phyloP scores from a whole-genome alignment of 2,888 invertebrate species.

The Lochmaea capreae region DNA sequence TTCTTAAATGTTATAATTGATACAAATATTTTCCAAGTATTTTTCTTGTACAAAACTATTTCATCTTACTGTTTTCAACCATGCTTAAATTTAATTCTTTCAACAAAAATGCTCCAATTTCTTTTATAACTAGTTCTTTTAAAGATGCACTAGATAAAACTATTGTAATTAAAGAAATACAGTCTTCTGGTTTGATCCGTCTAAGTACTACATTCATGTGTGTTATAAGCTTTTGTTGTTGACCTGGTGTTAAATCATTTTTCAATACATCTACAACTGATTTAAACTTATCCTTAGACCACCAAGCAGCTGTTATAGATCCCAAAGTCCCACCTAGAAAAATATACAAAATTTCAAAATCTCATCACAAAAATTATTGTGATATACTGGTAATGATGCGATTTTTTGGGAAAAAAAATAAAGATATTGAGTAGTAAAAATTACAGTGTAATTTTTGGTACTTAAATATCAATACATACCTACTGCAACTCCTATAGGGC shows the following conservation, averaged over 20 bases:
- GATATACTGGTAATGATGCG: too few species aligned
- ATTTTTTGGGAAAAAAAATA: not conserved
- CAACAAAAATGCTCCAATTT: constrained; percentile 52
- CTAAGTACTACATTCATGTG: constrained; percentile 48
- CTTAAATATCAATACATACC: constrained; percentile 52
- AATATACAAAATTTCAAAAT: not conserved
- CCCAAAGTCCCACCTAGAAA: constrained; percentile 59
- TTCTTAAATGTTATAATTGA: too few species aligned
- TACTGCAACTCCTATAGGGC: constrained; percentile 61
- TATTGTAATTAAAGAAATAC: constrained; percentile 48
- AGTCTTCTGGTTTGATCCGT: constrained; percentile 54
- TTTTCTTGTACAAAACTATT: constrained; percentile 5
- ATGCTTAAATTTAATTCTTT: constrained; percentile 53
- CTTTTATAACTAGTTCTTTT: constrained; percentile 52
- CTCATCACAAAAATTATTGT: not conserved
- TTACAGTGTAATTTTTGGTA: not conserved
- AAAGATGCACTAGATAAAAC: constrained; percentile 49
- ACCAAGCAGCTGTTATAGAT: constrained; percentile 54
- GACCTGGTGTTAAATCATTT: constrained; percentile 50
- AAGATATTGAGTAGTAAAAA: not conserved
- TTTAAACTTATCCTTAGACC: constrained; percentile 56
- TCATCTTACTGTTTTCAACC: constrained; percentile 17
- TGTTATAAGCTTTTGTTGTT: constrained; percentile 52
- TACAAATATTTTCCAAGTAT: not conserved
- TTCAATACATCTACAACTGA: constrained; percentile 56